These are phyloP conservation scores for Euzophera pinguis DNA, from an alignment of 2,888 invertebrate genomes.

Conservation along the genomic window DNA sequence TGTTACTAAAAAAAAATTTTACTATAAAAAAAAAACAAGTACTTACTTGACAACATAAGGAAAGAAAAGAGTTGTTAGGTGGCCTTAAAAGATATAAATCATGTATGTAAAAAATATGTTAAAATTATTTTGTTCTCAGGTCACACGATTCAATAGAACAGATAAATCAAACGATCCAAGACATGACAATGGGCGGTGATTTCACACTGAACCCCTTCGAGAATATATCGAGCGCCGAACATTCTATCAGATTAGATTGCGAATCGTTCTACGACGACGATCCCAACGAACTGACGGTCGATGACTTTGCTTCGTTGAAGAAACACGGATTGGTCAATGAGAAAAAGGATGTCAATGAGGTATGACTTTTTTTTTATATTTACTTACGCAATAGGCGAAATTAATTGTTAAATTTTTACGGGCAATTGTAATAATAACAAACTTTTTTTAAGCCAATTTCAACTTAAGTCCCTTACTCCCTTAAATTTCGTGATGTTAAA, in stretches of 20 bases:
- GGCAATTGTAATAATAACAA: background rate
- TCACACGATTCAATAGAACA: slow-evolving; percentile 67
- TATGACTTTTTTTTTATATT: slow-evolving; percentile 22
- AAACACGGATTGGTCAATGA: slow-evolving; percentile 65
- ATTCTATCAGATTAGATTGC: slow-evolving; percentile 64
- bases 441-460: too few species aligned
- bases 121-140: too few species aligned
- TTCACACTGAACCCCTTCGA: slow-evolving; percentile 71
- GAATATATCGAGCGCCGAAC: slow-evolving; percentile 48
- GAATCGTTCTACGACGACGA: slow-evolving; percentile 66
- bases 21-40: too few species aligned
- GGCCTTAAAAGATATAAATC: too few species aligned
- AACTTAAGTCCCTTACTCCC: too few species aligned
- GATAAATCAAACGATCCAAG: slow-evolving; percentile 74
- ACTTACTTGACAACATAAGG: too few species aligned
- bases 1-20: too few species aligned
- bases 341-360: slow-evolving; percentile 66
- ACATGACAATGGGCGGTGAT: slow-evolving; percentile 74
- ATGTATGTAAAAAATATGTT: too few species aligned
- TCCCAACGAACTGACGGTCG: slow-evolving; percentile 60
- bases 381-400: too few species aligned
- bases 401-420: background rate
- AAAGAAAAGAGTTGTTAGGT: background rate
- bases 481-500: too few species aligned
- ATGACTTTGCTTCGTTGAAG: slow-evolving; percentile 70